phyloP scores from a whole-genome alignment of 2,888 invertebrate species.

The Phasia obesa region DNA sequence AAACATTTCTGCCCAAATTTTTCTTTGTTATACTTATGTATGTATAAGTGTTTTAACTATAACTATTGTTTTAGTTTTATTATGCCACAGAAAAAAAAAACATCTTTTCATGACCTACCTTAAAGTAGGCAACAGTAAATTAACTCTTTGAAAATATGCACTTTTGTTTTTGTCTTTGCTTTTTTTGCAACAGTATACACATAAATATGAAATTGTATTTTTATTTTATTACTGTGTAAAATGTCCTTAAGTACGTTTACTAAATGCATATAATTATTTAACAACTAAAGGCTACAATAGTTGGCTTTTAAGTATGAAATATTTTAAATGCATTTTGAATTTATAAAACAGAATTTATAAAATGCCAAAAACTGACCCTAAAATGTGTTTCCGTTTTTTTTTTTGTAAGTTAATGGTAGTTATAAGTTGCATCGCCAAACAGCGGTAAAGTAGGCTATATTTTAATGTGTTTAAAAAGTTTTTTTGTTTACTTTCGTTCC shows the following conservation, averaged over 20 bases:
- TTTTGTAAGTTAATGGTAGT: neutral
- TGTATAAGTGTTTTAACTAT: too few relatives aligned
- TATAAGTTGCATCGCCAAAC: neutral
- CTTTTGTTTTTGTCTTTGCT: neutral
- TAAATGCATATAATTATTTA: neutral
- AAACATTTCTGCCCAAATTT: too few relatives aligned
- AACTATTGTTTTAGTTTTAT: neutral
- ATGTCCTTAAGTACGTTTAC: neutral
- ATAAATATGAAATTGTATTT: neutral
- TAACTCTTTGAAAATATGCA: neutral
- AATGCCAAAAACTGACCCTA: neutral
- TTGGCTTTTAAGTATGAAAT: too few relatives aligned
- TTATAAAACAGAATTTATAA: neutral
- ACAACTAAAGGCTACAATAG: neutral
- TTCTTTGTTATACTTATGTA: too few relatives aligned
- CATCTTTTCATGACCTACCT: constrained; percentile 9
- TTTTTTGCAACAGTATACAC: constrained; percentile 27
- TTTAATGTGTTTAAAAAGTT: neutral
- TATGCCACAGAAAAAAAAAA: neutral
- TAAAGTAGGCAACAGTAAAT: constrained; percentile 27
- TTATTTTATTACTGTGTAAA: constrained; percentile 13
- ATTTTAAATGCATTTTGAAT: neutral
- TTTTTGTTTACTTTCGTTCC: neutral
- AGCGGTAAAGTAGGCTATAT: neutral
- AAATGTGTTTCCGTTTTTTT: neutral